Evolutionary conservation across 1,140 invertebrate species (phyloP).

Genomic region (Phthorimaea operculella): DNA sequence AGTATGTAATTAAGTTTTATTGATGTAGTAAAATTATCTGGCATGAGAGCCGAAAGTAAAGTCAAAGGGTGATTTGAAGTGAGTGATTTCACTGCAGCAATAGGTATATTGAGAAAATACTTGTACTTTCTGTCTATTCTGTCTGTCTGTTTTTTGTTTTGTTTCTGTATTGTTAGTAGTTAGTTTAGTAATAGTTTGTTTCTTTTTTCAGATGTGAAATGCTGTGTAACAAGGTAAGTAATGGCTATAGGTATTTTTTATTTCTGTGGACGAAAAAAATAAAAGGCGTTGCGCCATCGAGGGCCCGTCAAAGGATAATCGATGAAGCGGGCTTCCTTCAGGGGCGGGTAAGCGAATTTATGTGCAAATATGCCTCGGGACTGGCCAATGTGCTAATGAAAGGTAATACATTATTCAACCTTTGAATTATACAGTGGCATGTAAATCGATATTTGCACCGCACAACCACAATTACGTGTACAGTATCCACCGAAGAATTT

Average conservation of each 20-base stretch:
- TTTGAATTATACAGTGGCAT: slow-evolving; percentile 66
- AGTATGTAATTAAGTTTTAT: slow-evolving; percentile 21
- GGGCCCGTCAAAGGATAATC: slow-evolving; percentile 44
- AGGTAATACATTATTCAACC: slow-evolving; percentile 67
- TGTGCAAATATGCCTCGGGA: slow-evolving; percentile 62
- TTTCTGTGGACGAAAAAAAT: slow-evolving; percentile 10
- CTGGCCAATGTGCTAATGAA: slow-evolving; percentile 66
- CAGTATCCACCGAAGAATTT: slow-evolving; percentile 1
- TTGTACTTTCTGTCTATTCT: too few relatives aligned
- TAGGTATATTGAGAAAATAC: too few relatives aligned
- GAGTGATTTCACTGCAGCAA: too few relatives aligned
- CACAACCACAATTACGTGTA: slow-evolving; percentile 49
- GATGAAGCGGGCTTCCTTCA: slow-evolving; percentile 52
- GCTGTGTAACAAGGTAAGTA: too few relatives aligned
- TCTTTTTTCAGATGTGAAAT: too few relatives aligned
- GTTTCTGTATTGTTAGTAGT: too few relatives aligned
- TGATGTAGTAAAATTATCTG: slow-evolving; percentile 13
- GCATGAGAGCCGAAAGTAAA: too few relatives aligned
- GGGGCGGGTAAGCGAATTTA: slow-evolving; percentile 60
- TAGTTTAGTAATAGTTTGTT: too few relatives aligned
- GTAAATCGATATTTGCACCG: slow-evolving; percentile 66
- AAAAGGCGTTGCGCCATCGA: slow-evolving; percentile 18
- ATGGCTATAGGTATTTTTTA: slow-evolving; percentile 1
- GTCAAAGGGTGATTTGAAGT: too few relatives aligned
- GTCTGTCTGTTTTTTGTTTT: too few relatives aligned